These are phyloP conservation scores for Lutjanus argentimaculatus DNA, from an alignment of 2,797 vertebrate species.

Conservation along the genomic window DNA sequence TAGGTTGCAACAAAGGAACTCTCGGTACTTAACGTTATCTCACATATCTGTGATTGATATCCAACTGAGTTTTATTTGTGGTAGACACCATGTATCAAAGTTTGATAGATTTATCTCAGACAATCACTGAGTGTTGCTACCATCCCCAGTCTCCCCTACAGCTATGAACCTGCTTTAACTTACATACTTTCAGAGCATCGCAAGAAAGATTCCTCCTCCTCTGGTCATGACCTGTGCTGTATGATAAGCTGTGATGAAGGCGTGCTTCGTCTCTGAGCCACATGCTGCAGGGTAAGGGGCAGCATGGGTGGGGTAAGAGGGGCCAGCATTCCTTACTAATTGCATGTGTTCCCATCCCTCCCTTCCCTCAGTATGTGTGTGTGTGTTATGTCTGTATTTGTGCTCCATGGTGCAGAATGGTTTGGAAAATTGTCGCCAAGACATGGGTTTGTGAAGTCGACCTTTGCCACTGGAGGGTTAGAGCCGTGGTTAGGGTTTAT, in stretches of 20 bases:
- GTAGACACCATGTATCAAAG: no score
- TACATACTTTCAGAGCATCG: background rate
- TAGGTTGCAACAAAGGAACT: no score
- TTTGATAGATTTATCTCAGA: no score
- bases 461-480: slow-evolving; percentile 50
- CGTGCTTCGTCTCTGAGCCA: slow-evolving; percentile 33
- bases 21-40: no score
- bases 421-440: slow-evolving; percentile 60
- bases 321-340: slow-evolving; percentile 74
- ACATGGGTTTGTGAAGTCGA: slow-evolving; percentile 43
- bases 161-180: background rate
- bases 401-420: slow-evolving; percentile 45
- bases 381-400: slow-evolving; percentile 15
- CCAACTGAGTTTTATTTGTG: no score
- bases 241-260: slow-evolving; percentile 12
- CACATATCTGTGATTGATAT: no score
- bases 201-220: background rate
- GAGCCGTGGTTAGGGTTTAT: slow-evolving; percentile 31
- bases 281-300: slow-evolving; percentile 41
- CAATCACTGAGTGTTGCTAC: no score
- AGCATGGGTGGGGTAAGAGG: slow-evolving; percentile 45
- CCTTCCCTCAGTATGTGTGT: slow-evolving; percentile 14
- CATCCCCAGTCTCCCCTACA: no score
- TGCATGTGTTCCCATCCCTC: slow-evolving; percentile 53
- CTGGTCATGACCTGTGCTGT: slow-evolving; percentile 22